Evolutionary conservation across 2,113 vertebrate genomes (phyloP), one percentile per base, ranked within the genome.

Genomic region (Xiphorhynchus elegans): DNA sequence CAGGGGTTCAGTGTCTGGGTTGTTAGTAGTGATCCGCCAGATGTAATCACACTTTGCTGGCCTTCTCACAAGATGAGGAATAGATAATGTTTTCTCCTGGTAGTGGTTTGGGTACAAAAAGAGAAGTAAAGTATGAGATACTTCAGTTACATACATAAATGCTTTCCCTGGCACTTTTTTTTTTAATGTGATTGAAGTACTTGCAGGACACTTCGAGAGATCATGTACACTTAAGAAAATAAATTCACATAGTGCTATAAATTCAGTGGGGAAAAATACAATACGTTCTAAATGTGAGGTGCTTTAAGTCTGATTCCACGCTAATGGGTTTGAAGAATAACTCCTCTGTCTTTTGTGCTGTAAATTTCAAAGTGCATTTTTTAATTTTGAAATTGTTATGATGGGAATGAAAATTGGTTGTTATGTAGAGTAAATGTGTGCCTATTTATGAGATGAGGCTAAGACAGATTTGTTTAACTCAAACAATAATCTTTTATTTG

Each of bases 401-500:
- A 55, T 53, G 44, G n/a, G 19, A 84, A 84, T 89, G 64, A 91
- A 87, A 91, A 95, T 60, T 56, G 9, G 69, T 84, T 82, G 31
- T 53, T 94, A 70, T 44, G 59, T 44, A 68, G 35, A 76, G 59
- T 89, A 91, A 87, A 84, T 81, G 21, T 56, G 62, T 72, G 44
- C 26, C 52, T 95, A 23, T 79, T 93, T 74, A 58, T 87, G 70
- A 80, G 63, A 64, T 53, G 53, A 50, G 17, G 55, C 76, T 79
- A 72, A 79, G 44, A 83, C 10, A 88, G 16, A 83, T 94, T 90
- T 92, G 55, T 75, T 95, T 91, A 80, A 88, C 17, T 81, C 47
- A 88, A 95, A 84, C 56, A 90, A 60, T 86, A 66, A 75, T 96
- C 31, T 91, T 96, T 88, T 85, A 79, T 90, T 93, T 96, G 39